A percentile compares a stretch with the other conserved stretches of the same genome.
phyloP scores from a whole-genome alignment of 2,888 invertebrate genomes.

The Sceliomorpha sp. region DNA sequence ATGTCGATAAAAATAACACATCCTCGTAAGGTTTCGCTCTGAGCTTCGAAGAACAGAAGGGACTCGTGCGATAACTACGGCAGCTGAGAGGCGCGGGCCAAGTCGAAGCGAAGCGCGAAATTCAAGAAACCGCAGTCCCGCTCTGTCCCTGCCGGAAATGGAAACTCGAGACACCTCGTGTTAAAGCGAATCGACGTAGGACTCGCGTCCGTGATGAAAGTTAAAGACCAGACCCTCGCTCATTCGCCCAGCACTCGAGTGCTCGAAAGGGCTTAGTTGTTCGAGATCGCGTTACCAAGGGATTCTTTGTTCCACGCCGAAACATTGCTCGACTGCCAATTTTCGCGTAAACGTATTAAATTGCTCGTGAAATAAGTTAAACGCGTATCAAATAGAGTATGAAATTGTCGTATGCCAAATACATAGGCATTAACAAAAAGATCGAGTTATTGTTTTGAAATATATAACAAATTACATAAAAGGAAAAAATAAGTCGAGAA shows the following conservation, averaged over 20 bases:
- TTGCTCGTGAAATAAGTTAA: conserved; percentile 14
- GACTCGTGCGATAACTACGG: conserved; percentile 21
- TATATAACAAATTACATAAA: too few relatives aligned
- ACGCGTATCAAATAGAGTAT: conserved; percentile 30
- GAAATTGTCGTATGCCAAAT: background rate
- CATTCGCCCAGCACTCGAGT: conserved; percentile 37
- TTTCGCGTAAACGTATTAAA: conserved; percentile 41
- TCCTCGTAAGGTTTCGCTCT: conserved; percentile 29
- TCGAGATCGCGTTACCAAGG: conserved; percentile 23
- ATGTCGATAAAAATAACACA: too few relatives aligned
- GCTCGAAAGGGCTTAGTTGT: conserved; percentile 47
- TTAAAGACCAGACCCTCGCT: conserved; percentile 38
- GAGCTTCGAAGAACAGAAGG: conserved; percentile 5
- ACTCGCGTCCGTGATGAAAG: conserved; percentile 37
- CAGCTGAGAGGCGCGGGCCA: conserved; percentile 43
- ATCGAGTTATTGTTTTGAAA: too few relatives aligned
- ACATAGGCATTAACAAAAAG: background rate
- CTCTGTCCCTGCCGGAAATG: conserved; percentile 53
- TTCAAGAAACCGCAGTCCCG: conserved; percentile 61
- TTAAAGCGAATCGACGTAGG: conserved; percentile 40
- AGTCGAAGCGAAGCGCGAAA: conserved; percentile 62
- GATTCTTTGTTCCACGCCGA: conserved; percentile 37
- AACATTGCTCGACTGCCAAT: conserved; percentile 38
- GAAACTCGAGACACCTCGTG: conserved; percentile 57
- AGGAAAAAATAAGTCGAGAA: too few relatives aligned